Base-by-base conservation (phyloP, 2,888 invertebrate species). In the Drosophila cracens region DNA sequence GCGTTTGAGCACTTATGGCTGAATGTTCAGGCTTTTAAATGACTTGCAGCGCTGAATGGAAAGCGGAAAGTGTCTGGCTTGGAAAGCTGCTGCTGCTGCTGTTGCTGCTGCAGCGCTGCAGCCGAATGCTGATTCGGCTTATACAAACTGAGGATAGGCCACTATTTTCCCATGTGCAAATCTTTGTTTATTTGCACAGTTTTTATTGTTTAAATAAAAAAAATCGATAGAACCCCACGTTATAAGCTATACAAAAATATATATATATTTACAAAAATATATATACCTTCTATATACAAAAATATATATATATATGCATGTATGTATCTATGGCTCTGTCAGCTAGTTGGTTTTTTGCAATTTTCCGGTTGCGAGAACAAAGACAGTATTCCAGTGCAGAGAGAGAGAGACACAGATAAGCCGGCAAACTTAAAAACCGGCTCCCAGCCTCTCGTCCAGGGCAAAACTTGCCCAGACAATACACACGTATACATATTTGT, bases 11-110 rank as follows among this genome's bases (percentile, higher is more conserved):
- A 49, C 79, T 78, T 84, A 86, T 81, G 71, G 88, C 87, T 87
- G 88, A 87, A 87, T 87, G 83, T 63, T 53, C 62, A 64, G 76
- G 66, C 84, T 87, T 87, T 84, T 87, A 87, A 87, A 77, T 80
- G 84, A 63, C 86, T 78, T 81, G 83, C 84, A 76, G 84, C 83
- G 87, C 87, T 87, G 87, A 87, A 87, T 87, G 87, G 87, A 87
- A 87, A 71, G 40, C 66, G 16, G 46, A 46, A 40, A 34, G 40
- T 67, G 80, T 80, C 82, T 75, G 80, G 72, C 60, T 68, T 81
- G 86, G 78, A 73, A 78, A 13, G 2, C 48, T 53, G 27, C 76
- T 51, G 73, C 59, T 31, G 61, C 64, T 46, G 21, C 13, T 46
- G 4, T 48, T 53, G 27, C 73, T 60, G 73, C 56, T 40, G 61